Evolutionary conservation across 1,140 invertebrate genomes (phyloP), one percentile per base, ranked within the genome.

Genomic region (Eufriesea mexicana): DNA sequence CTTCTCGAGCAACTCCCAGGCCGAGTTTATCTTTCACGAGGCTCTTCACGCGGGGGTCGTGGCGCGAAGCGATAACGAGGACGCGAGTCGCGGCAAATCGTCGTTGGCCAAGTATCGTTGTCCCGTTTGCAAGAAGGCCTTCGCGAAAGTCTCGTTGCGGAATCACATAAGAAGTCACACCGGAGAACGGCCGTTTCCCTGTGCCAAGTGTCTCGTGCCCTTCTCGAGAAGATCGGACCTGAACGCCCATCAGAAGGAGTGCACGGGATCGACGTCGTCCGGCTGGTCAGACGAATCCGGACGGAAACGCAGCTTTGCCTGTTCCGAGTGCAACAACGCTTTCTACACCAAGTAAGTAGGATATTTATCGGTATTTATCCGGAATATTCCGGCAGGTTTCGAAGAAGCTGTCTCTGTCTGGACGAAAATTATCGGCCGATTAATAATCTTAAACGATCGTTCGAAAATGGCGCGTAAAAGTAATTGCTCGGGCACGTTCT

Each of bases 131-230:
- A 93, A 96, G 0, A 96, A 96, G 81, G 95, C 95, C 25, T 97
- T 98, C 84, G 95, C 94, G 20, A 97, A 97, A 89, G 92, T 95
- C 2, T 96, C 96, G 0, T 92, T 98, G 20, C 94, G 96, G 4
- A 95, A 95, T 49, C 97, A 98, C 90, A 93, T 97, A 61, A 94
- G 96, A 42, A 95, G 95, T 49, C 97, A 97, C 89, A 97, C 97
- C 0, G 96, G 96, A 28, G 98, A 98, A 90, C 96, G 97, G 84
- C 97, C 97, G 0, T 97, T 95, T 84, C 90, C 95, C 28, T 97
- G 97, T 83, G 79, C 89, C 0, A 92, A 94, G 0, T 97, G 97
- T 89, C 89, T 89, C 0, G 90, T 94, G 1, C 95, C 95, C 57
- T 98, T 98, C 90, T 96, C 95, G 0, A 94, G 96, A 25, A 95